Conservation (phyloP, 2,888 invertebrate genomes). For the Agrilus biguttatus region DNA sequence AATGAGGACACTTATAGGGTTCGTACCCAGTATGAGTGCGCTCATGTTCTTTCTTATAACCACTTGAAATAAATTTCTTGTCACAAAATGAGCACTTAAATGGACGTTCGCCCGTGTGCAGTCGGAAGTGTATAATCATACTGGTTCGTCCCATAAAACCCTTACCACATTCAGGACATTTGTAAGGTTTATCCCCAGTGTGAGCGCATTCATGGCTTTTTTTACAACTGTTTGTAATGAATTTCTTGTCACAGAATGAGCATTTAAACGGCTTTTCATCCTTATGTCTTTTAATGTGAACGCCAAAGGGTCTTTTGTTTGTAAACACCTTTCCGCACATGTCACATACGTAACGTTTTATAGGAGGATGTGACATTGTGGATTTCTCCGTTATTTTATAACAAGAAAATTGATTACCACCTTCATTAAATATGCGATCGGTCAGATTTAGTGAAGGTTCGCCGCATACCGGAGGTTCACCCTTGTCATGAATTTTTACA, state of each 20-base stretch:
- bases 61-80: too few relatives aligned
- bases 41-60: constrained; percentile 2
- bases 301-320: constrained; percentile 8
- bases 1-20: too few relatives aligned
- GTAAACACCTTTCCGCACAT: constrained; percentile 9
- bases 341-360: constrained; percentile 11
- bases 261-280: constrained; percentile 19
- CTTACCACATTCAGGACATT: too few relatives aligned
- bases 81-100: too few relatives aligned
- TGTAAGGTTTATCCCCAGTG: constrained; percentile 29
- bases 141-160: too few relatives aligned
- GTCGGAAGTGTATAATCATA: constrained; percentile 3
- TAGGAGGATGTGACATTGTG: constrained; percentile 19
- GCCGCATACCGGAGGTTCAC: constrained; percentile 20
- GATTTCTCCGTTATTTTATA: too few relatives aligned
- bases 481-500: constrained; percentile 13
- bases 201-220: too few relatives aligned
- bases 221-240: too few relatives aligned
- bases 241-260: too few relatives aligned
- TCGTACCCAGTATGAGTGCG: neutral
- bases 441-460: constrained; percentile 5
- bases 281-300: constrained; percentile 4
- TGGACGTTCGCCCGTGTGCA: too few relatives aligned
- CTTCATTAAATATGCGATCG: constrained; percentile 15
- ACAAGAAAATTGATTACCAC: too few relatives aligned